Percentiles rank a stretch among this genome's conserved stretches.
phyloP scores from a whole-genome alignment of 2,113 vertebrate species.

The Nothocercus nigrocapillus region DNA sequence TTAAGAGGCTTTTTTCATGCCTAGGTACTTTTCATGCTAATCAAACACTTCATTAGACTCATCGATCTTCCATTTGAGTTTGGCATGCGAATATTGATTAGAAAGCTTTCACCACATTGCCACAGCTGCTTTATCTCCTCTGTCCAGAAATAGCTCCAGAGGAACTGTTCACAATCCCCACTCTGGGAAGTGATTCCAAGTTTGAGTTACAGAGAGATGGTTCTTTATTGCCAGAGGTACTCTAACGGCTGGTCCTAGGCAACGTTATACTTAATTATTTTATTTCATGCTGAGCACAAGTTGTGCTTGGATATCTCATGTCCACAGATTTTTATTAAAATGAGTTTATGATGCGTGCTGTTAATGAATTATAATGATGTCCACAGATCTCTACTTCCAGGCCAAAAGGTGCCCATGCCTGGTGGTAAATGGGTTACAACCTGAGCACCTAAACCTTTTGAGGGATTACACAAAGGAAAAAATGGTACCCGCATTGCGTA shows the following conservation, averaged over 20 bases:
- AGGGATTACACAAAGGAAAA: not conserved
- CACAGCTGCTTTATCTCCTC: not conserved
- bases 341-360: not conserved
- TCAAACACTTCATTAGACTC: not conserved
- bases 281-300: not conserved
- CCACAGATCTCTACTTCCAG: not conserved
- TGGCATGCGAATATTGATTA: not conserved
- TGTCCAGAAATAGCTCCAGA: not conserved
- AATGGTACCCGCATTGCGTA: accelerated
- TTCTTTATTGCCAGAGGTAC: not conserved
- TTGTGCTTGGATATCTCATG: not conserved
- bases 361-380: not conserved
- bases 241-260: not conserved
- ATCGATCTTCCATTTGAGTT: not conserved
- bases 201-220: not conserved
- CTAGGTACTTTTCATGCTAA: not conserved
- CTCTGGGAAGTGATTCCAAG: not conserved
- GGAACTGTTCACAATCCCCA: not conserved
- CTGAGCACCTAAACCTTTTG: accelerated
- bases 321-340: not conserved
- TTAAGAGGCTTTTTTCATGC: not conserved
- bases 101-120: not conserved
- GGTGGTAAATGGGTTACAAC: not conserved
- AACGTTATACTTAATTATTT: not conserved
- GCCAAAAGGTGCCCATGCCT: too few relatives aligned